phyloP scores from a whole-genome alignment of 2,113 vertebrate species.

The Peromyscus californicus region DNA sequence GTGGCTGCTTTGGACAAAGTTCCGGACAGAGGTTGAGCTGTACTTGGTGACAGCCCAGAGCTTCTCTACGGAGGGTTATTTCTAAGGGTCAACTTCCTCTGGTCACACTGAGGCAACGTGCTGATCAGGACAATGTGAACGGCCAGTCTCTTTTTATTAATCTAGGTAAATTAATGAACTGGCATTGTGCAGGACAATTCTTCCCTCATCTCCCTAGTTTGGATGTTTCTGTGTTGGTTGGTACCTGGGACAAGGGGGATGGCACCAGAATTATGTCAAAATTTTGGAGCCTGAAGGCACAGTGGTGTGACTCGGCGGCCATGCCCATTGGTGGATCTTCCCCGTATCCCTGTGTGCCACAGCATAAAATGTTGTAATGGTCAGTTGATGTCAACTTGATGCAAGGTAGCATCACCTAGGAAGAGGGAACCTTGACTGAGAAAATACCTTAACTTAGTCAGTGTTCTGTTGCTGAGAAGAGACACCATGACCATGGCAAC shows the following conservation, averaged over 20 bases:
- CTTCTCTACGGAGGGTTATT: not conserved
- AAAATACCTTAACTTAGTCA: not conserved
- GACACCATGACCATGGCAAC: not conserved
- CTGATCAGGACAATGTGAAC: not conserved
- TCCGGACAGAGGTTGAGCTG: not conserved
- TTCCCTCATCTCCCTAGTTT: not conserved
- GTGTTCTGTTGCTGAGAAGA: not conserved
- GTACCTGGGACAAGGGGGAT: not conserved
- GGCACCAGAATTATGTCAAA: not conserved
- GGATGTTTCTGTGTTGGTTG: not conserved
- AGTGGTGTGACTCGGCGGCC: not conserved
- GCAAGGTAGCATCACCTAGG: not conserved
- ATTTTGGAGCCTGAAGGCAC: not conserved
- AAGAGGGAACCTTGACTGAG: not conserved
- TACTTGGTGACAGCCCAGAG: not conserved
- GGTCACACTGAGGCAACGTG: not conserved
- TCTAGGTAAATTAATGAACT: slow-evolving; percentile 34
- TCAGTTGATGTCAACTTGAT: not conserved
- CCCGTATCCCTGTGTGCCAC: not conserved
- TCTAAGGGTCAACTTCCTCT: not conserved
- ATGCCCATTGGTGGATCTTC: not conserved
- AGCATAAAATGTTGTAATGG: not conserved
- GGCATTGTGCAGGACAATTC: not conserved
- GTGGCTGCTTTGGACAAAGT: not conserved
- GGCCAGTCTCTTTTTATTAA: not conserved